Evolutionary conservation across 2,797 vertebrate species (phyloP).

Genomic region (Mormyrus proboscirostris): DNA sequence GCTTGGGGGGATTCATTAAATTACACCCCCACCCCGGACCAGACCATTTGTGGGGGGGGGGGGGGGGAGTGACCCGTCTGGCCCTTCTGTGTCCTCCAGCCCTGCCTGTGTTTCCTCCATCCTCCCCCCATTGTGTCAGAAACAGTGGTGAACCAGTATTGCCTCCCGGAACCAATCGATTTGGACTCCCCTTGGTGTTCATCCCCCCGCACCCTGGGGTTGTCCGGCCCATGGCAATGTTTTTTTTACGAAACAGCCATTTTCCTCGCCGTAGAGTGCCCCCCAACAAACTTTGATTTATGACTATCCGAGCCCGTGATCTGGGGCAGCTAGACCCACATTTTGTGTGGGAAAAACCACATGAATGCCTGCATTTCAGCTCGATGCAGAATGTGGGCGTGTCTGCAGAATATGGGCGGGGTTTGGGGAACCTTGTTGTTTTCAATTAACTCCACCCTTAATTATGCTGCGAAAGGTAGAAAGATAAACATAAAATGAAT

Average conservation of each 20-base stretch:
- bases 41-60: constrained; percentile 19
- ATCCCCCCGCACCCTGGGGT: not conserved
- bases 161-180: constrained; percentile 26
- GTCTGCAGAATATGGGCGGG: not conserved
- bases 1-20: constrained; percentile 15
- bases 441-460: not conserved
- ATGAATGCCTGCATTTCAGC: not conserved
- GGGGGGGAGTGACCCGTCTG: constrained; percentile 27
- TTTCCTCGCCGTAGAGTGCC: not conserved
- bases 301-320: not conserved
- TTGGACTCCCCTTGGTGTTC: not conserved
- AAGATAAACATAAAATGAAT: not conserved
- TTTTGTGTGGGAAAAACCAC: not conserved
- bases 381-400: not conserved
- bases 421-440: not conserved
- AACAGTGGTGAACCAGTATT: constrained; percentile 1
- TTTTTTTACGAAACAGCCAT: not conserved
- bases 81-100: constrained; percentile 16
- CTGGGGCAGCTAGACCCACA: not conserved
- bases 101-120: constrained; percentile 30
- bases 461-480: not conserved
- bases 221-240: not conserved
- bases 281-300: not conserved
- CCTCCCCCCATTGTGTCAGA: constrained; percentile 16
- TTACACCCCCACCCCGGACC: not conserved